Percentiles rank a stretch among this genome's conserved stretches.
Conservation (phyloP, 2,888 invertebrate species). For the Hirtodrosophila duncani region DNA sequence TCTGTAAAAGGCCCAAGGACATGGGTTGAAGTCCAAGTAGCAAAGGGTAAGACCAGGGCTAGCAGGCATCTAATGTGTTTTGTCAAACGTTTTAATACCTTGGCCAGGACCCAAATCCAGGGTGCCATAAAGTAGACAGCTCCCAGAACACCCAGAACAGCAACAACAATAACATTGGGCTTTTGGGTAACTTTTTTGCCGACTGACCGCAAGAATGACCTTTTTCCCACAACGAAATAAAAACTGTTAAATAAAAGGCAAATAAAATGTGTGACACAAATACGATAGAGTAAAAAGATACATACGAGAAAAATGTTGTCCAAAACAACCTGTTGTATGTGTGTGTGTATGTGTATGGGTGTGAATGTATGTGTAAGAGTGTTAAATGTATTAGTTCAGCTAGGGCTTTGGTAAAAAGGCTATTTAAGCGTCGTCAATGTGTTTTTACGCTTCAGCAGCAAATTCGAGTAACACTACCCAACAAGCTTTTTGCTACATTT, state of each 20-base stretch:
- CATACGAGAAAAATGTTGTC: slow-evolving; percentile 15
- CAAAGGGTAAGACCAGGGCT: slow-evolving; percentile 18
- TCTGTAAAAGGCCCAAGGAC: slow-evolving; percentile 22
- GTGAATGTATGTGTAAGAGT: slow-evolving; percentile 13
- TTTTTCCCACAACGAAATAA: slow-evolving; percentile 63
- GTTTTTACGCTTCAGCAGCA: slow-evolving; percentile 53
- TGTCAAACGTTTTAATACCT: slow-evolving; percentile 66
- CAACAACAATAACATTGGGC: slow-evolving; percentile 22
- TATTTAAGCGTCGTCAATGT: slow-evolving; percentile 65
- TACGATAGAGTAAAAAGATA: slow-evolving; percentile 14
- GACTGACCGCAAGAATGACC: slow-evolving; percentile 58
- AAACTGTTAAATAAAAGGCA: slow-evolving; percentile 68
- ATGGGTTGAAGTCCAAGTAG: too few species aligned
- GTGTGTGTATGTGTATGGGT: slow-evolving; percentile 14
- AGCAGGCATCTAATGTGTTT: slow-evolving; percentile 60
- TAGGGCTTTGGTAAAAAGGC: slow-evolving; percentile 37
- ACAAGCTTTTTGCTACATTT: slow-evolving; percentile 8
- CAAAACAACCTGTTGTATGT: slow-evolving; percentile 58
- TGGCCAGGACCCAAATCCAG: slow-evolving; percentile 28
- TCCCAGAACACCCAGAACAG: slow-evolving; percentile 23
- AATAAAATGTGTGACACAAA: slow-evolving; percentile 63
- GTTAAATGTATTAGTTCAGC: slow-evolving; percentile 60
- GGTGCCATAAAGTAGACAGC: slow-evolving; percentile 52
- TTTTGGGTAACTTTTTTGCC: neutral
- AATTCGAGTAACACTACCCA: slow-evolving; percentile 32